Percentiles rank a stretch among this genome's conserved stretches.
These are phyloP conservation scores for Octopus sinensis DNA, from an alignment of 1,140 invertebrate genomes.

Conservation along the genomic window DNA sequence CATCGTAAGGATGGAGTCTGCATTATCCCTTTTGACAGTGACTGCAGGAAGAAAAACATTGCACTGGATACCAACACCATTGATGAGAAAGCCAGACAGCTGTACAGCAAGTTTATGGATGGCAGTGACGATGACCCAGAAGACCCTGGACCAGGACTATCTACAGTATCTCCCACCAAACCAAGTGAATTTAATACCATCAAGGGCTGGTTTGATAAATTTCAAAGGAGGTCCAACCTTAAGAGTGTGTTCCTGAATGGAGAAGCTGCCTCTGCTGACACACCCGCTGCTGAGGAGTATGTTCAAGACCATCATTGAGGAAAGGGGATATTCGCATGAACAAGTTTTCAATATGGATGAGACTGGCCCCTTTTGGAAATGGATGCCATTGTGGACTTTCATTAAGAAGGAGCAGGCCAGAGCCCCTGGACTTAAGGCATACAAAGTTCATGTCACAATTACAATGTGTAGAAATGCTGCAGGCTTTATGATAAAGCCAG, in stretches of 20 bases:
- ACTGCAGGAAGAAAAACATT: slow-evolving; percentile 7
- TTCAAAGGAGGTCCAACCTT: not conserved
- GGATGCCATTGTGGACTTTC: not conserved
- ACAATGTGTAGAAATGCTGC: slow-evolving; percentile 4
- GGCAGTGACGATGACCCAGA: not conserved
- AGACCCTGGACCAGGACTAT: slow-evolving; percentile 7
- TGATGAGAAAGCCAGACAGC: no score
- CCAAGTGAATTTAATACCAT: not conserved
- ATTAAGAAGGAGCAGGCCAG: not conserved
- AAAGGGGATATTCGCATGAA: not conserved
- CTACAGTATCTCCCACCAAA: not conserved
- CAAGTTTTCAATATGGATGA: slow-evolving; percentile 8
- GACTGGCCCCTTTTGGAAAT: not conserved
- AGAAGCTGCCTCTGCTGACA: not conserved
- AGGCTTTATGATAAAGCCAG: slow-evolving; percentile 7
- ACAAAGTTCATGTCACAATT: not conserved
- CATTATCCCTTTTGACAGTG: slow-evolving; percentile 1
- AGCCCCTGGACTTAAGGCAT: no score
- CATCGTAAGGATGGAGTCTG: slow-evolving; percentile 7
- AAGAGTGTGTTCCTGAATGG: not conserved
- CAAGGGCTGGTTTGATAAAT: slow-evolving; percentile 7
- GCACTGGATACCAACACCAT: slow-evolving; percentile 1
- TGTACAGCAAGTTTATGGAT: not conserved
- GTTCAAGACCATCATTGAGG: slow-evolving; percentile 4
- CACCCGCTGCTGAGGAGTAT: not conserved